A percentile compares a stretch with the other conserved stretches of the same genome.
phyloP scores from a whole-genome alignment of 92 coral and sea anemone genomes.

The Palythoa grandis region DNA sequence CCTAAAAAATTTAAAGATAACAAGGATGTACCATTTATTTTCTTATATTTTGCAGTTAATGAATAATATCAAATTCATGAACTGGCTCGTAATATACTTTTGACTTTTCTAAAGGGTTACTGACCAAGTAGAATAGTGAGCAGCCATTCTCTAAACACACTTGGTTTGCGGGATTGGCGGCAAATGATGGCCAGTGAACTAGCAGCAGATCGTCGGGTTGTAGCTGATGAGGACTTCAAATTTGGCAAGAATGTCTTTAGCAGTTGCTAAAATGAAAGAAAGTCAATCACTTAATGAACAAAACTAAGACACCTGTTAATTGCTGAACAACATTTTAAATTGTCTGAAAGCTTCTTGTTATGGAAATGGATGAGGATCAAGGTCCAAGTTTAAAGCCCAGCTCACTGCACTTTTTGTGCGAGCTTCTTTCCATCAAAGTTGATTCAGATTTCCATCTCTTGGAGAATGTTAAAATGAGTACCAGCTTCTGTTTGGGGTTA shows the following conservation, averaged over 20 bases:
- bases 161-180: conserved; percentile 89
- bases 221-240: conserved; percentile 79
- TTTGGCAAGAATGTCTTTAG: conserved; percentile 92
- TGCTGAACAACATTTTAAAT: conserved; percentile 34
- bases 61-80: neutral
- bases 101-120: neutral
- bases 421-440: too few species aligned
- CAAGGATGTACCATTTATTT: neutral
- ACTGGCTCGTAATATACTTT: neutral
- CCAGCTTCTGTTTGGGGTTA: too few species aligned
- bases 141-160: conserved; percentile 84
- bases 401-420: too few species aligned
- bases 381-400: too few species aligned
- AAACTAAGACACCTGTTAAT: too few species aligned
- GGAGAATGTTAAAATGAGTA: too few species aligned
- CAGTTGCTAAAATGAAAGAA: conserved; percentile 65
- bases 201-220: conserved; percentile 94
- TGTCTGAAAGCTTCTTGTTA: too few species aligned
- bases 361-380: too few species aligned
- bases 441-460: too few species aligned
- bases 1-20: too few species aligned
- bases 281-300: neutral
- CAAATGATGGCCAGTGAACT: conserved; percentile 84
- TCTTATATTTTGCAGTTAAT: neutral
- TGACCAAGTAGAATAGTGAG: conserved; percentile 86